Base-by-base conservation (phyloP, 2,113 vertebrate genomes). In the Syngnathoides biaculeatus region DNA sequence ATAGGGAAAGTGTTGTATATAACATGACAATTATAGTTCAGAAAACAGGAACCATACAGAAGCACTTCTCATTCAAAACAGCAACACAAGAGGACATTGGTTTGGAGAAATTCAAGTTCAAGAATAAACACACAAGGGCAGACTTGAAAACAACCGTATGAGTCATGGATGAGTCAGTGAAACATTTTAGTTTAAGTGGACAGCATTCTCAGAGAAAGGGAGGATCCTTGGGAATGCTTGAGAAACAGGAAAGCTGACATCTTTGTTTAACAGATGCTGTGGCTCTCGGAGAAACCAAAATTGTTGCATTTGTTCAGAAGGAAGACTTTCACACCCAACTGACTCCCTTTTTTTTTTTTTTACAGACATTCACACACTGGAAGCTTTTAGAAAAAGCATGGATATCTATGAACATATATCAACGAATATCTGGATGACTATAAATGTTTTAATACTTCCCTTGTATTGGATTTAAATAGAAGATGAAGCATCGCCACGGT, bases 331-430 rank as follows among this genome's bases (percentile, higher is more conserved):
- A 81, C 69, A 61, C 65, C 67, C 73, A 64, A 39, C 65, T 50
- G 26, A 15, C 64, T 68, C 73, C 0, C 74, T 24, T 58, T 8
- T 58, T 19, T 68, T 45, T 24, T 58, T 8, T 58, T 19, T 68
- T 45, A 52, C 64, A 26, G 68, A 45, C 68, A 19, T 61, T 27
- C 64, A 55, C 39, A 48, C 38, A 64, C 64, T 73, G 63, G 57
- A 42, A 72, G 75, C 74, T 75, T 10, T 77, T 73, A 68, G 68
- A 75, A 84, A 72, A 77, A 76, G 85, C 77, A 83, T 84, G 82
- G 86, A 87, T 84, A 80, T 75, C 57, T 75, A 85, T 84, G 80
- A 84, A 77, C 71, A 30, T n/a, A n/a, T n/a, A n/a, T n/a, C n/a
- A n/a, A n/a, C n/a, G n/a, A n/a, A n/a, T n/a, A n/a, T n/a, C n/a